Conservation (phyloP, 1,140 invertebrate genomes). For the Planococcus citri region DNA sequence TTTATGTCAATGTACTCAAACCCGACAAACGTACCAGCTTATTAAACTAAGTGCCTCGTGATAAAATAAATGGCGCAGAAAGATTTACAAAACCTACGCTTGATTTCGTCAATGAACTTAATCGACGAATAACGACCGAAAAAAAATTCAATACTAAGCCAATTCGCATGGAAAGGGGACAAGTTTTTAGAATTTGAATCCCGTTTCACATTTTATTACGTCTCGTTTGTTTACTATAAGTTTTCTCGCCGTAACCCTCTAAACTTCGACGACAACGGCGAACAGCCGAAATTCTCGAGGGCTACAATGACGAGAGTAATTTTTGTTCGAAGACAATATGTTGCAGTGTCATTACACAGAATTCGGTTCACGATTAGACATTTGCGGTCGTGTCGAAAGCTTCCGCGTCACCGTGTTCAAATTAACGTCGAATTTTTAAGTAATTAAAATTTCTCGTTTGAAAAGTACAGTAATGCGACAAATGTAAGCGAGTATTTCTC, state of each 20-base stretch:
- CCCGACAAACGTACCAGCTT: not conserved
- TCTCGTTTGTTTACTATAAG: not conserved
- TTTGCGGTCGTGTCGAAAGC: too few species aligned
- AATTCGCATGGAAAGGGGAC: not conserved
- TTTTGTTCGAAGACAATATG: not conserved
- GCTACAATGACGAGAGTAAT: not conserved
- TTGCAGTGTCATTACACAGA: not conserved
- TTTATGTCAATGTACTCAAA: not conserved
- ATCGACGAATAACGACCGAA: not conserved
- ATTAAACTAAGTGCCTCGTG: not conserved
- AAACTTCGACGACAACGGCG: too few species aligned
- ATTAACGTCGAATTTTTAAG: too few species aligned
- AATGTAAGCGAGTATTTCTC: too few species aligned
- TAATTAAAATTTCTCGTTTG: too few species aligned
- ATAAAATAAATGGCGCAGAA: not conserved
- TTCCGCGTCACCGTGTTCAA: too few species aligned
- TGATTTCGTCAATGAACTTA: not conserved
- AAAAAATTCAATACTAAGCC: not conserved
- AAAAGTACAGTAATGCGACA: too few species aligned
- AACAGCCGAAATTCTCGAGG: not conserved
- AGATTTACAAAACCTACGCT: conserved; percentile 6
- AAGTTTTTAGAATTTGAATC: not conserved
- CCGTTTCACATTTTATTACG: conserved; percentile 6
- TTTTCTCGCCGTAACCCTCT: not conserved
- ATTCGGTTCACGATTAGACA: too few species aligned